Evolutionary conservation across 2,113 vertebrate genomes (phyloP).

Genomic region (Chitala chitala): DNA sequence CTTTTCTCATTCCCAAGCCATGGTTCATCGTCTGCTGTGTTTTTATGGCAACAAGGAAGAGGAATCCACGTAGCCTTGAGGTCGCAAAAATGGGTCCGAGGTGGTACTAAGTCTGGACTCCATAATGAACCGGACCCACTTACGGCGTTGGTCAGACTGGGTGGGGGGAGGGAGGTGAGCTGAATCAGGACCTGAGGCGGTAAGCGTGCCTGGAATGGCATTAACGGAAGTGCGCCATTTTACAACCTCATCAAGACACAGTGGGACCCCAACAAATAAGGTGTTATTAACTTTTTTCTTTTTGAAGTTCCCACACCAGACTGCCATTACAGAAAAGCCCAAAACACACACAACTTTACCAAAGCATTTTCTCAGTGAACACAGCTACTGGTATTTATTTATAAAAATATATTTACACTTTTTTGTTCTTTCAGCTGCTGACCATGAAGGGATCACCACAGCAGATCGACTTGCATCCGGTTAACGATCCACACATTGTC

Average conservation of each 20-base stretch:
- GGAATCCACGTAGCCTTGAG: neutral
- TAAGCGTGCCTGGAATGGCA: neutral
- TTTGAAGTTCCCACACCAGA: too few species aligned
- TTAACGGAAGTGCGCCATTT: neutral
- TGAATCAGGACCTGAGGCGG: too few species aligned
- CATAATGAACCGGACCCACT: neutral
- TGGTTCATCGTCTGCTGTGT: neutral
- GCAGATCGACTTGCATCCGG: too few species aligned
- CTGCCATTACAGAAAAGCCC: neutral
- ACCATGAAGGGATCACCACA: too few species aligned
- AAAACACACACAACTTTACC: neutral
- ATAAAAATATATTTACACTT: too few species aligned
- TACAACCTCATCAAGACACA: too few species aligned
- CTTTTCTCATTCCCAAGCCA: neutral
- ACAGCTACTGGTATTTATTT: too few species aligned
- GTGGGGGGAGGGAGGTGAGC: neutral
- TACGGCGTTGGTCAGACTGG: neutral
- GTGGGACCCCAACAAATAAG: too few species aligned
- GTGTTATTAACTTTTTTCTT: too few species aligned
- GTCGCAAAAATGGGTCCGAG: neutral
- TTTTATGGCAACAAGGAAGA: slow-evolving; percentile 1
- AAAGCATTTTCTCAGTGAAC: too few species aligned
- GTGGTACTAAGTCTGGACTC: neutral
- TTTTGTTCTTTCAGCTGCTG: too few species aligned
- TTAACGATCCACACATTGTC: too few species aligned